A percentile compares a stretch with the other conserved stretches of the same genome.
Evolutionary conservation across 2,113 vertebrate species (phyloP).

Genomic region (Aphelocoma coerulescens): DNA sequence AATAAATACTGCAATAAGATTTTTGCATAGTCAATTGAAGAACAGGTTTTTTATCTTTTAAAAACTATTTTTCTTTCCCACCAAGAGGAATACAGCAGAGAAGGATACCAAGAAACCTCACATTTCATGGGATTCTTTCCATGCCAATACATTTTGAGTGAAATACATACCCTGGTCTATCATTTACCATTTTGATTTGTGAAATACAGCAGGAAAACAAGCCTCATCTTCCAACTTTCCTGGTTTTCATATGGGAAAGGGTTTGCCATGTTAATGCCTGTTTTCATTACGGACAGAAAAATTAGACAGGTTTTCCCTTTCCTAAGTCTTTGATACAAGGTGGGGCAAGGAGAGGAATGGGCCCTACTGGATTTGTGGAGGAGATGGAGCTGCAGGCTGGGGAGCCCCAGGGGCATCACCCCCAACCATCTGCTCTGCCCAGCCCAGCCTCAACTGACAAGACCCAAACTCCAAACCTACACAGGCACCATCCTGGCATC

Average conservation of each 20-base stretch:
- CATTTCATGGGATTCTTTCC: background rate
- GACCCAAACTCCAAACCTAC: background rate
- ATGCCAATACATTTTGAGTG: background rate
- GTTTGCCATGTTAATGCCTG: background rate
- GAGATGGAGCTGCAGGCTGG: background rate
- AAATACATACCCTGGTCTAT: background rate
- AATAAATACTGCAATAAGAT: slow-evolving; percentile 83
- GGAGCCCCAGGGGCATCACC: background rate
- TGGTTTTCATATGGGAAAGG: background rate
- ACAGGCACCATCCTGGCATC: background rate
- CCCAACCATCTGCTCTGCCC: fast-evolving
- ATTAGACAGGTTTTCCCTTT: background rate
- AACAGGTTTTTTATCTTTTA: slow-evolving; percentile 73
- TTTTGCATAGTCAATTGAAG: slow-evolving; percentile 82
- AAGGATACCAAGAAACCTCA: background rate
- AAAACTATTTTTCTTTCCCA: slow-evolving; percentile 74
- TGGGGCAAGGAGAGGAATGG: background rate
- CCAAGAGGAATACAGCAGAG: slow-evolving; percentile 34
- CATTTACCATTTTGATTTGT: background rate
- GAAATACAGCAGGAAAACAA: background rate
- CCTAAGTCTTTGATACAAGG: background rate
- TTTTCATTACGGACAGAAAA: background rate
- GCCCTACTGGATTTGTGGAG: background rate
- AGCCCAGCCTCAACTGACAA: background rate
- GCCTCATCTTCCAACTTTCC: background rate